Base-by-base conservation (phyloP, 2,888 invertebrate genomes). In the Tupiocoris notatus region DNA sequence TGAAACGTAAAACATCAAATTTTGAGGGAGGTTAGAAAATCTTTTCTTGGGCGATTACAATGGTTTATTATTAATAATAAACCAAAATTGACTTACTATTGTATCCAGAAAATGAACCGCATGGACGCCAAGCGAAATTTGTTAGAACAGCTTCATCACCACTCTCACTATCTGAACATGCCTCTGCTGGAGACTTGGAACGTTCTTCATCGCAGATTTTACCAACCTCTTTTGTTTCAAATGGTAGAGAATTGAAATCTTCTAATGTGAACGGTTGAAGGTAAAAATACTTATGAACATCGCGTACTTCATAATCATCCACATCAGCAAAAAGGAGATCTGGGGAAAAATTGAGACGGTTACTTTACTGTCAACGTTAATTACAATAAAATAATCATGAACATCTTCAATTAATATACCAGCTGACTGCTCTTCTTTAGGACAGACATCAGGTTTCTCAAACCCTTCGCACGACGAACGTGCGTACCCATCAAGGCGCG, bases 181-280 rank as follows among this genome's bases (percentile, higher is more conserved):
- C 63, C n/a, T 22, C 24, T 1, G 58, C 70, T 1, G 2, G 1
- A 0, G 17, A 3, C 18, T 16, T 12, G 12, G 70, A 61, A 0
- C 17, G 12, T 23, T 24, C 17, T 16, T 0, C 21, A 9, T 1
- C 22, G 21, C 17, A 12, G n/a, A 22, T 20, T n/a, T 70, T 21
- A 20, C 16, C 17, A 3, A 1, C 61, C 6, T 57, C 24, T 1
- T 39, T 17, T n/a, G 21, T 7, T n/a, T 1, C 21, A n/a, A n/a
- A n/a, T 0, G 62, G 62, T n/a, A 73, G 16, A 1, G 25, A 61
- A 2, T 16, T 39, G 23, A 73, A 73, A 54, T 63, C 73, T 25
- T 73, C 63, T n/a, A 62, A 17, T 12, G 54, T 54, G 62, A 73
- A 73, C 1, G 73, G 73, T 21, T 73, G 62, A n/a, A 54, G 39